Evolutionary conservation across 2,113 vertebrate genomes (phyloP).

Genomic region (Atractosteus spatula): DNA sequence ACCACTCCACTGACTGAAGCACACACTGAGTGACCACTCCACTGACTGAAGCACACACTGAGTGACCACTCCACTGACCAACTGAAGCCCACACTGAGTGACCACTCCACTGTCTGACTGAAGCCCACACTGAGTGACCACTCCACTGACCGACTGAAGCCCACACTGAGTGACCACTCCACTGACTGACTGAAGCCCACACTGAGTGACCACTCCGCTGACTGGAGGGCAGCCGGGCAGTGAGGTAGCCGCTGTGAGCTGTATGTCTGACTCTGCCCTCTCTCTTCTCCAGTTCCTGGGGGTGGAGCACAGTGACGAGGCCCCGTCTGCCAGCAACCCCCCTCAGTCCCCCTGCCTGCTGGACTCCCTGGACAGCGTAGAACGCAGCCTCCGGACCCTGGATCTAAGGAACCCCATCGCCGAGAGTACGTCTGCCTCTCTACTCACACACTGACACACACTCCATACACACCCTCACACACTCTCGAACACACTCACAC

Average conservation of each 20-base stretch:
- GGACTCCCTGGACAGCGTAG: slow-evolving; percentile 59
- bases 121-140: neutral
- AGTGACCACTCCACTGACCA: too few species aligned
- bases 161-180: neutral
- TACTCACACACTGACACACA: too few species aligned
- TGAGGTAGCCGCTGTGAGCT: too few species aligned
- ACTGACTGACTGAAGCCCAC: too few species aligned
- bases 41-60: too few species aligned
- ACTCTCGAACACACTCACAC: neutral
- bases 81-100: too few species aligned
- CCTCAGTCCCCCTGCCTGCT: slow-evolving; percentile 35
- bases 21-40: too few species aligned
- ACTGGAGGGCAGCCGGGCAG: too few species aligned
- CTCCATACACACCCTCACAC: slow-evolving; percentile 34
- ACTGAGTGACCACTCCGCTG: too few species aligned
- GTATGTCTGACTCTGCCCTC: neutral
- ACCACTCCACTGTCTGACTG: too few species aligned
- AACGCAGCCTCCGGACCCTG: slow-evolving; percentile 74
- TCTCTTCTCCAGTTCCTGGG: slow-evolving; percentile 43
- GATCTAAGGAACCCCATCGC: slow-evolving; percentile 83
- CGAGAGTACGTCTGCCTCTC: slow-evolving; percentile 67
- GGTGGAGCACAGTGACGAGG: slow-evolving; percentile 50
- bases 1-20: too few species aligned
- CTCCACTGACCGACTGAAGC: neutral
- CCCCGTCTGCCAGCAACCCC: slow-evolving; percentile 57